A percentile compares a stretch with the other conserved stretches of the same genome.
Conservation (phyloP, 2,113 vertebrate species). For the Podarcis raffonei region DNA sequence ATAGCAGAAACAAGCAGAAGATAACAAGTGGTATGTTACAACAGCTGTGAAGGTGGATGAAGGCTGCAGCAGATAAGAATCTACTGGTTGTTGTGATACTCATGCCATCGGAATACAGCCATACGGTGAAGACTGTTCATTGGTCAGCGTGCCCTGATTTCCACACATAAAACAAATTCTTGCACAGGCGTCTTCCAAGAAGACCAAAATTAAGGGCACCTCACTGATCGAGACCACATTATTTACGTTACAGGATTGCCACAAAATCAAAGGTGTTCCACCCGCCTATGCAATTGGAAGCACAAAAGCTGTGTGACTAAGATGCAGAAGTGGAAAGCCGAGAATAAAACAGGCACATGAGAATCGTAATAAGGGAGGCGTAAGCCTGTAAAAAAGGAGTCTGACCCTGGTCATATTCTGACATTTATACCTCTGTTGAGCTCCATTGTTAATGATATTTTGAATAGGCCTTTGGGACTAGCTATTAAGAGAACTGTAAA, state of each 20-base stretch:
- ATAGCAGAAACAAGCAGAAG: too few species aligned
- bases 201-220: background rate
- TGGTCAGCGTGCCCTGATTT: too few species aligned
- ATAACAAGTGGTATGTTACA: too few species aligned
- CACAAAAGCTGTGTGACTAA: rapidly evolving
- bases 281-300: background rate
- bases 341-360: background rate
- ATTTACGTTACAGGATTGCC: background rate
- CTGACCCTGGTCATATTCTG: slow-evolving; percentile 10
- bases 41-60: too few species aligned
- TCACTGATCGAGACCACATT: background rate
- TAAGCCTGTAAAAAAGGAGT: slow-evolving; percentile 30
- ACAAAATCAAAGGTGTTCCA: background rate
- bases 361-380: background rate
- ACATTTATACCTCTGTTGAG: slow-evolving; percentile 11
- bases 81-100: too few species aligned
- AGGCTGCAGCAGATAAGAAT: too few species aligned
- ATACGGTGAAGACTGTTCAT: too few species aligned
- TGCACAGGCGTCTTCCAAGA: too few species aligned
- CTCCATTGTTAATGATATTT: slow-evolving; percentile 32
- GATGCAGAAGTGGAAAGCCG: background rate
- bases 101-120: too few species aligned
- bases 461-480: slow-evolving; percentile 20
- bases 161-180: too few species aligned
- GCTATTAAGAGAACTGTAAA: slow-evolving; percentile 22